Evolutionary conservation across 2,113 vertebrate genomes (phyloP), one percentile per base, ranked within the genome.

Genomic region (Muscicapa adusta): DNA sequence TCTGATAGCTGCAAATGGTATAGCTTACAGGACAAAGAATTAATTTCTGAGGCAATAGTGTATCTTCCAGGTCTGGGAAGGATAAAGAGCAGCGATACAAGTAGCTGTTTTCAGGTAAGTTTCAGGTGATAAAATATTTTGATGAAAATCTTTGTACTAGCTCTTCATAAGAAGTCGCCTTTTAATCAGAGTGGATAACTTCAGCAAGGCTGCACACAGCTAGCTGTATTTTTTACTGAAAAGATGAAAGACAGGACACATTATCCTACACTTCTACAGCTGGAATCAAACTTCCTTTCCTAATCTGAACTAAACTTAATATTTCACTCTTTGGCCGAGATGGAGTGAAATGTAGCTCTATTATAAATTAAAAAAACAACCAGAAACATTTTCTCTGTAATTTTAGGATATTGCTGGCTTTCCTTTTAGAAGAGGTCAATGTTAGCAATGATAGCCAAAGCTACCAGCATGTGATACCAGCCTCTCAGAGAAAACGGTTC

Each of bases 141-240:
- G 56, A 80, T 63, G 26, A 71, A 95, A 78, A 96, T 93, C 94
- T 97, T 76, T 87, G 88, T 68, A 94, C 48, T 54, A 73, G 58
- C 61, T 70, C 53, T 81, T 96, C 53, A 40, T 45, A 89, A 85
- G 45, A 92, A 77, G 66, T 22, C 11, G 42, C 56, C 90, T 97
- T 97, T 90, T 95, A 93, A 96, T 89, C 87, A 72, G 85, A 72
- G 65, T 60, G 63, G 63, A 68, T 96, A 90, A 68, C 74, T 96
- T 91, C 91, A 97, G 96, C 85, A 67, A 94, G 85, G 82, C 95
- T 96, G 88, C 5, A 18, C 79, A 68, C 94, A 96, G 42, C 29
- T 58, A 96, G 88, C 79, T 96, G 93, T 67, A 94, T 94, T 97
- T 94, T 97, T 95, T 91, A 96, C 38, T 60, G 50, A 73, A 60